Evolutionary conservation across 2,797 vertebrate genomes (phyloP).

Genomic region (Coilia nasus): DNA sequence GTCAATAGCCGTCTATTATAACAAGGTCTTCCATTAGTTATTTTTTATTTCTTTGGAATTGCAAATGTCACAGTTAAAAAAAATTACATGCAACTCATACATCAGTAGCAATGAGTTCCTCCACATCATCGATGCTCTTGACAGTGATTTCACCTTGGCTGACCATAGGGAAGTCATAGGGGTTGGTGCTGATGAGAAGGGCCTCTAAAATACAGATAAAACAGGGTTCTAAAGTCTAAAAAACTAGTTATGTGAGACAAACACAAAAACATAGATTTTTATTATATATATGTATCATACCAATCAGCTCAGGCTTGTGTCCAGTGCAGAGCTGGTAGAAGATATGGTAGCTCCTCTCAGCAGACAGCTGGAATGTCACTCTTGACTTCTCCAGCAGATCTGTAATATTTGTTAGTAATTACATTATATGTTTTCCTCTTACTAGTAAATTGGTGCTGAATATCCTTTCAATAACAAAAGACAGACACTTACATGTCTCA

Average conservation of each 20-base stretch:
- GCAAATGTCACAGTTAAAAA: too few relatives aligned
- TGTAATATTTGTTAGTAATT: conserved; percentile 47
- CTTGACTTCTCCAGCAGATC: conserved; percentile 92
- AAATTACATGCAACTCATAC: conserved; percentile 70
- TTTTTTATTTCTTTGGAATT: too few relatives aligned
- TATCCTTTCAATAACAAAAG: too few relatives aligned
- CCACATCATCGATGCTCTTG: conserved; percentile 83
- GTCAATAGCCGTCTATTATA: conserved; percentile 79
- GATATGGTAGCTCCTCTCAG: conserved; percentile 90
- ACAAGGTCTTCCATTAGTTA: neutral
- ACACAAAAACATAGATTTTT: neutral
- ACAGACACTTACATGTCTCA: conserved; percentile 85
- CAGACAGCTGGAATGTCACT: conserved; percentile 87
- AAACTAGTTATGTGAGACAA: too few relatives aligned
- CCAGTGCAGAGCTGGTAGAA: conserved; percentile 89
- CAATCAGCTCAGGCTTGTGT: conserved; percentile 82
- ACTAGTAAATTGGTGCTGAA: too few relatives aligned
- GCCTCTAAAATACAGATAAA: conserved; percentile 70
- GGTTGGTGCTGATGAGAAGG: conserved; percentile 86
- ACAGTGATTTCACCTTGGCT: conserved; percentile 89
- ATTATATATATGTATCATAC: conserved; percentile 43
- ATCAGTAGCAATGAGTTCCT: conserved; percentile 88
- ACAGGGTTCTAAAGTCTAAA: too few relatives aligned
- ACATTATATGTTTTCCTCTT: too few relatives aligned
- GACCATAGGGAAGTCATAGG: conserved; percentile 81